Conservation (phyloP, 2,888 invertebrate genomes). For the Sinotaia quadrata region DNA sequence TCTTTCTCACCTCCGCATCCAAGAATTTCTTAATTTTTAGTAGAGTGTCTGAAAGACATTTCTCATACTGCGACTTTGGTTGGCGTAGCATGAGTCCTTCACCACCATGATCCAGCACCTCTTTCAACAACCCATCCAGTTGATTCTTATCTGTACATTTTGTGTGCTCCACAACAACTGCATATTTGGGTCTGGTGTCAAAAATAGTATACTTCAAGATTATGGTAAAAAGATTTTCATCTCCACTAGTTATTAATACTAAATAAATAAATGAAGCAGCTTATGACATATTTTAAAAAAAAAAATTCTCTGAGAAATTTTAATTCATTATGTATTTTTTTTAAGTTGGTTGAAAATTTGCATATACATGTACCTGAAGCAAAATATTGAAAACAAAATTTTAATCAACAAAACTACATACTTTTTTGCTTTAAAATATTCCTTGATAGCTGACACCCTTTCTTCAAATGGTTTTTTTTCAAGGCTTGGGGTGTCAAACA, state of each 20-base stretch:
- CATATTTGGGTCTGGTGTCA: constrained; percentile 58
- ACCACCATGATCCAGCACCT: neutral
- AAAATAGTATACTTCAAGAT: neutral
- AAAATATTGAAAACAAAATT: neutral
- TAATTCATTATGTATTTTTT: too few relatives aligned
- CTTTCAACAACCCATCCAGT: neutral
- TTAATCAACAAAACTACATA: constrained; percentile 42
- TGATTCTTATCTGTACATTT: neutral
- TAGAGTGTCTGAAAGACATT: neutral
- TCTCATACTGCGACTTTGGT: neutral
- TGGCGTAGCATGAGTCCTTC: neutral
- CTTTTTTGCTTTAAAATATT: constrained; percentile 61
- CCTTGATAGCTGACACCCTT: constrained; percentile 53
- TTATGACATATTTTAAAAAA: too few relatives aligned
- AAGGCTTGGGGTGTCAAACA: constrained; percentile 66
- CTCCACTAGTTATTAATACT: too few relatives aligned
- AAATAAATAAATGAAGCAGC: too few relatives aligned
- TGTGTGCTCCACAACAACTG: constrained; percentile 51
- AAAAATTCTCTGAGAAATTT: too few relatives aligned
- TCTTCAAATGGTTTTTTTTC: constrained; percentile 64
- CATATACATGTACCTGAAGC: too few relatives aligned
- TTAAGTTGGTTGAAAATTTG: too few relatives aligned
- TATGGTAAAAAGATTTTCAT: neutral
- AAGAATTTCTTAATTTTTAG: neutral
- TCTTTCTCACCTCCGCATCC: neutral